A percentile compares a stretch with the other conserved stretches of the same genome.
phyloP scores from a whole-genome alignment of 1,140 invertebrate species.

The Drosophila gunungcola region DNA sequence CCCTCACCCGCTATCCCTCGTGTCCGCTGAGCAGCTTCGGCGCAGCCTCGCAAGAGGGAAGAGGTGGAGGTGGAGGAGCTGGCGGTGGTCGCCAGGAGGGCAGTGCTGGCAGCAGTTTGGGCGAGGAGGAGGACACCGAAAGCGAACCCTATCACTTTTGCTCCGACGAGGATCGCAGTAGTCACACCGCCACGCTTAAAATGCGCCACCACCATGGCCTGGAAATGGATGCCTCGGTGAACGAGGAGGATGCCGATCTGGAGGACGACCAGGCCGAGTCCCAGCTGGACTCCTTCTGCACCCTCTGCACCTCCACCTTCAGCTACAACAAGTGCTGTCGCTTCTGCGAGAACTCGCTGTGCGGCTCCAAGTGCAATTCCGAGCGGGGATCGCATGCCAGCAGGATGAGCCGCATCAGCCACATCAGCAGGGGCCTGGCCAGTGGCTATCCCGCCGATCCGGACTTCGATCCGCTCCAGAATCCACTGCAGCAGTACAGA shows the following conservation, averaged over 20 bases:
- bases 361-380: conserved; percentile 81
- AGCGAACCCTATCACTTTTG: conserved; percentile 70
- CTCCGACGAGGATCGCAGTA: conserved; percentile 77
- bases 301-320: conserved; percentile 81
- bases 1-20: conserved; percentile 65
- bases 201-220: conserved; percentile 29
- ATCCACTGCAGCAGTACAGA: conserved; percentile 32
- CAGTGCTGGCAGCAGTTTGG: conserved; percentile 65
- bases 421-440: conserved; percentile 20
- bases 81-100: background rate
- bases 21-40: conserved; percentile 70
- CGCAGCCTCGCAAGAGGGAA: conserved; percentile 7
- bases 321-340: conserved; percentile 82
- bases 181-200: conserved; percentile 52
- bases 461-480: conserved; percentile 23
- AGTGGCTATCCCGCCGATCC: conserved; percentile 19
- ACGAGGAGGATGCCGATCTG: conserved; percentile 26
- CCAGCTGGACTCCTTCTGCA: conserved; percentile 81
- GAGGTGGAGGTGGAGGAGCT: conserved; percentile 51
- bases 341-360: conserved; percentile 76
- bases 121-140: conserved; percentile 59
- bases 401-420: conserved; percentile 48
- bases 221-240: conserved; percentile 9
- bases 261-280: conserved; percentile 53
- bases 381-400: conserved; percentile 69